A percentile compares a stretch with the other conserved stretches of the same genome.
These are phyloP conservation scores for Heliconius hewitsoni DNA, from an alignment of 1,140 invertebrate species.

Conservation along the genomic window DNA sequence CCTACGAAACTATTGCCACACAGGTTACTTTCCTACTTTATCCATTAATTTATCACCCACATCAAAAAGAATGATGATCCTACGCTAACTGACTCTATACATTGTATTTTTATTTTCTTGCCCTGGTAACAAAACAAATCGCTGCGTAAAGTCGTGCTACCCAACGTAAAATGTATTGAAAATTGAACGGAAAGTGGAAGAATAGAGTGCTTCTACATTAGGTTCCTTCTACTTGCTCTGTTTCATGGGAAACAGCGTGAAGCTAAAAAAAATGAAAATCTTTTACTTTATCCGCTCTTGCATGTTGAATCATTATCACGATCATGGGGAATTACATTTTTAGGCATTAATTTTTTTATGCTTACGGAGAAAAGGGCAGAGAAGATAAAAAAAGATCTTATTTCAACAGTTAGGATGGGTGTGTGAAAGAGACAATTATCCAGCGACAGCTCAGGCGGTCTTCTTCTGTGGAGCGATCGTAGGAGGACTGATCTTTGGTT, in stretches of 20 bases:
- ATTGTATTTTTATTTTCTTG: too few relatives aligned
- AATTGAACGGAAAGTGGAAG: background rate
- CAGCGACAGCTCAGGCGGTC: slow-evolving; percentile 88
- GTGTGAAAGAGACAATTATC: slow-evolving; percentile 88
- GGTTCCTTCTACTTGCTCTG: too few relatives aligned
- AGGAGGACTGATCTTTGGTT: slow-evolving; percentile 92
- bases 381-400: background rate
- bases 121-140: too few relatives aligned
- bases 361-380: too few relatives aligned
- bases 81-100: too few relatives aligned
- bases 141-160: too few relatives aligned
- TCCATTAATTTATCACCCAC: too few relatives aligned
- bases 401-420: slow-evolving; percentile 88
- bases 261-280: background rate
- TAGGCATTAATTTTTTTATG: too few relatives aligned
- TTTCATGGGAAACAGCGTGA: background rate
- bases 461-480: slow-evolving; percentile 93
- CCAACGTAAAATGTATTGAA: too few relatives aligned
- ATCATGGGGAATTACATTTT: too few relatives aligned
- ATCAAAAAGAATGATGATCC: too few relatives aligned
- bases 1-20: slow-evolving; percentile 89
- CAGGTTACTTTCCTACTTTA: slow-evolving; percentile 80
- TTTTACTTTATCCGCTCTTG: background rate
- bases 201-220: background rate
- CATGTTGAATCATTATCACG: too few relatives aligned